Evolutionary conservation across 1,140 invertebrate species (phyloP), one percentile per base, ranked within the genome.

Genomic region (Bombus impatiens): DNA sequence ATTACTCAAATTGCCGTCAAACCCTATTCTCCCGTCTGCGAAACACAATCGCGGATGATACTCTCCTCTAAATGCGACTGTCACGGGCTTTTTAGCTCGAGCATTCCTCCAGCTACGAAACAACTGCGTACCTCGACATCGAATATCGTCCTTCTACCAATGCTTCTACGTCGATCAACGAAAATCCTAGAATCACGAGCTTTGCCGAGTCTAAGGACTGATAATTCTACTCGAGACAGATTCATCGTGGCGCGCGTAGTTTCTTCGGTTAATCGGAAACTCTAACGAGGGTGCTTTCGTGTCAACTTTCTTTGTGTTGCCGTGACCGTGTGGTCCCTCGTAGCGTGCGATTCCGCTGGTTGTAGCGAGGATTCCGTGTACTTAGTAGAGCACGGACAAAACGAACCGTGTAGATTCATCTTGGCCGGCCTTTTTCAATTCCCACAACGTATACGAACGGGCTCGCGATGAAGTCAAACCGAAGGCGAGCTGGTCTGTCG

Each of bases 331-430:
- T 68, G 65, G 32, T 18, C 15, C 47, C 47, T 3, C 47, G 18
- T 28, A 75, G 47, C 77, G 78, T 68, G 78, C 78, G 62, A 79
- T 79, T 65, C 72, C 37, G 1, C 22, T 0, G 57, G 15, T 42
- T 67, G 32, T 8, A 59, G 59, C 62, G 32, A 35, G 62, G 62
- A 85, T 87, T 87, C 86, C 86, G 72, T 78, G 83, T 25, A 80
- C 78, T 88, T 88, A 88, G 59, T 87, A 87, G 87, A 87, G 87
- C 87, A 79, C 85, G 87, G 59, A 78, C 42, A 59, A 87, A 79
- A 71, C 82, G 59, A 84, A 70, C 81, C 65, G 62, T 82, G 65
- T 71, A 86, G 77, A 83, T 44, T 82, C 85, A 77, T 83, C 85
- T 68, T n/a, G 37, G n/a, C 22, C 32, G 44, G 22, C 79, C 32